phyloP scores from a whole-genome alignment of 2,888 invertebrate species.

The Lithophane socia region DNA sequence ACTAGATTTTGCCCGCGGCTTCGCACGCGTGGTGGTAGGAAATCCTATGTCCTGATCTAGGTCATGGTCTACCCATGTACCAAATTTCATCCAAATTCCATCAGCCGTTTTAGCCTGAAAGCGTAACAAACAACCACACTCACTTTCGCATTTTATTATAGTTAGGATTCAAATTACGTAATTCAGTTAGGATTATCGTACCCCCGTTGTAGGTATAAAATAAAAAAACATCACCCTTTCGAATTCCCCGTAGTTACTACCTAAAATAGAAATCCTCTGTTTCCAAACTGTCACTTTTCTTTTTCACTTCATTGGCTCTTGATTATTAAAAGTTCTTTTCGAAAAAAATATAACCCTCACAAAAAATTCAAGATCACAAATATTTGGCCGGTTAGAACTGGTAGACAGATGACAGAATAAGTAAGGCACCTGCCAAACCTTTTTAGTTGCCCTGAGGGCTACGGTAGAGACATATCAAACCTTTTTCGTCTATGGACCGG shows the following conservation, averaged over 20 bases:
- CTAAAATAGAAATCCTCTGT: slow-evolving; percentile 8
- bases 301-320: slow-evolving; percentile 26
- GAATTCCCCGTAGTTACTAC: background rate
- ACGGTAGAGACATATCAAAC: slow-evolving; percentile 16
- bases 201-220: too few species aligned
- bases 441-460: slow-evolving; percentile 17
- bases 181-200: too few species aligned
- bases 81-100: too few species aligned
- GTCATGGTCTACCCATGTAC: too few species aligned
- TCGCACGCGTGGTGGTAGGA: too few species aligned
- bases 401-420: slow-evolving; percentile 7
- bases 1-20: too few species aligned
- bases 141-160: too few species aligned
- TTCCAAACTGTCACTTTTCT: slow-evolving; percentile 6
- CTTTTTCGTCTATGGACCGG: slow-evolving; percentile 25
- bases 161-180: too few species aligned
- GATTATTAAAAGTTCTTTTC: slow-evolving; percentile 1
- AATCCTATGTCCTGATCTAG: too few species aligned
- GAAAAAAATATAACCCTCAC: slow-evolving; percentile 13
- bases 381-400: slow-evolving; percentile 10
- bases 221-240: background rate
- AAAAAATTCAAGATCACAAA: slow-evolving; percentile 14
- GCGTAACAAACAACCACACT: too few species aligned
- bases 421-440: slow-evolving; percentile 26
- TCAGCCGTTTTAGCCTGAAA: too few species aligned